phyloP scores from a whole-genome alignment of 2,113 vertebrate genomes.

The Balaeniceps rex region DNA sequence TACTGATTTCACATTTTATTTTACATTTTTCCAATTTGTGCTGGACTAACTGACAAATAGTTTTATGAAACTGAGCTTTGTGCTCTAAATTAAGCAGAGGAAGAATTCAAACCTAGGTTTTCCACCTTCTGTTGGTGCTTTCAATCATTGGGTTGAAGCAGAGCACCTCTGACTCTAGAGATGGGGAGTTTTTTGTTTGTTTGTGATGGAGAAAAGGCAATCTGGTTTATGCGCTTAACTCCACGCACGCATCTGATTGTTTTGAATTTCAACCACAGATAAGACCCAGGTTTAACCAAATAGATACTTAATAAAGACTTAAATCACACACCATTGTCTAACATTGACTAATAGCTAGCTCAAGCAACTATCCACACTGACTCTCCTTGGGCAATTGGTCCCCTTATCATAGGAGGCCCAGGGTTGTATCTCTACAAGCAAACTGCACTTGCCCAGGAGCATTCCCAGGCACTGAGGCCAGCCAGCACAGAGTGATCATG shows the following conservation, averaged over 20 bases:
- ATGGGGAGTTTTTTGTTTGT: too few relatives aligned
- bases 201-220: not conserved
- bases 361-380: not conserved
- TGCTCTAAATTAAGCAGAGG: not conserved
- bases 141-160: not conserved
- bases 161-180: not conserved
- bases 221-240: not conserved
- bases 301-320: not conserved
- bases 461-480: too few relatives aligned
- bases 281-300: not conserved
- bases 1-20: not conserved
- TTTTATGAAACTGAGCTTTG: not conserved
- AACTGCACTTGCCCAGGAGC: not conserved
- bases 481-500: not conserved
- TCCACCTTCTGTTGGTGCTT: not conserved
- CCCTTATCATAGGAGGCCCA: not conserved
- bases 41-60: not conserved
- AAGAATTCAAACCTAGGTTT: not conserved
- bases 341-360: not conserved
- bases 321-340: not conserved
- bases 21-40: not conserved
- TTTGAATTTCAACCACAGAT: not conserved
- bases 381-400: not conserved
- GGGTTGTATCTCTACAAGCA: not conserved
- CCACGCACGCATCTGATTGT: not conserved